Evolutionary conservation across 2,113 vertebrate genomes (phyloP), one percentile per base, ranked within the genome.

Genomic region (Archocentrus centrarchus): DNA sequence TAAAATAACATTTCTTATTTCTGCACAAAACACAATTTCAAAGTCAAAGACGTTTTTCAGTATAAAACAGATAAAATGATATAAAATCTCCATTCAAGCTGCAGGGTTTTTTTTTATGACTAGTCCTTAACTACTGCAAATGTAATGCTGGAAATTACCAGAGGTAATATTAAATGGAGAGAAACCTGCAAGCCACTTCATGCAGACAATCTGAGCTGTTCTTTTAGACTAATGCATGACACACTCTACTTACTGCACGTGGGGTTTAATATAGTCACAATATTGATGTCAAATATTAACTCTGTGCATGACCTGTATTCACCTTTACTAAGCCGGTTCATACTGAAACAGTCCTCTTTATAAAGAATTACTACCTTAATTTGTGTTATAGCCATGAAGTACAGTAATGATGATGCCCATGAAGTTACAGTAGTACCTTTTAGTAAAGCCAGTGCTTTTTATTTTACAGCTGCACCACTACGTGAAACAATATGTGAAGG

Each of bases 201-300:
- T 30, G 8, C 57, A 77, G 55, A 80, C 50, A 50, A 4, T 61
- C 32, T 76, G 15, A 82, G 61, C 11, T 41, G 14, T 27, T 30
- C 59, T 83, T 73, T 44, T 57, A 13, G 30, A n/a, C 60, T 53
- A 50, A 78, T 35, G 70, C 77, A 60, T 59, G 62, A 62, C 55
- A 75, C 57, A 39, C n/a, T 55, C 61, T 15, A 3, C 20, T 53
- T 55, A 59, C 70, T 39, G 32, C 64, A 53, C 32, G 35, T 73
- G 68, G 44, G 30, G 75, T 76, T 75, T 77, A 75, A 80, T 81
- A 85, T 60, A 11, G 15, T 66, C 66, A 55, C 73, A 81, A 77
- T 24, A 53, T 77, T 32, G 41, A 81, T 77, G 77, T 83, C 39
- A 85, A 85, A 76, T 66, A 85, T 87, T 62, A 85, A 62, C 82